Percentiles rank a stretch among this genome's conserved stretches.
phyloP scores from a whole-genome alignment of 2,797 vertebrate genomes.

The Diplodus puntazzo region DNA sequence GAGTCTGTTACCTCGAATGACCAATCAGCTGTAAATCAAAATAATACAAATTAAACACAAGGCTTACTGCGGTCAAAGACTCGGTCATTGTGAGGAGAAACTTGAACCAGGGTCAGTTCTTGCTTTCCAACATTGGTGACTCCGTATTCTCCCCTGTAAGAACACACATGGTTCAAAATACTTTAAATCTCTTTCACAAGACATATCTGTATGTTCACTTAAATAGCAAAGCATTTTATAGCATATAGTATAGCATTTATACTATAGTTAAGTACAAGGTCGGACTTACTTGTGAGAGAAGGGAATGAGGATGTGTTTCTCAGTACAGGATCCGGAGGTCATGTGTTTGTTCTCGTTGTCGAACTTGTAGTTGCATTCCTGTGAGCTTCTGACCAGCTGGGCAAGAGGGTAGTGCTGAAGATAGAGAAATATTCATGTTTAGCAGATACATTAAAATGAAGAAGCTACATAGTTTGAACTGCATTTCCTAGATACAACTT shows the following conservation, averaged over 20 bases:
- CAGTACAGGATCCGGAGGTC: slow-evolving; percentile 89
- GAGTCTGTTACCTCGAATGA: not conserved
- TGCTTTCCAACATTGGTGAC: slow-evolving; percentile 90
- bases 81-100: slow-evolving; percentile 88
- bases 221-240: not conserved
- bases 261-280: not conserved
- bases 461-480: too few species aligned
- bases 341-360: slow-evolving; percentile 91
- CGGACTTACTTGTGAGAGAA: slow-evolving; percentile 90
- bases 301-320: slow-evolving; percentile 93
- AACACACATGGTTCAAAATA: slow-evolving; percentile 25
- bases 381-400: slow-evolving; percentile 90
- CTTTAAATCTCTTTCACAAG: not conserved
- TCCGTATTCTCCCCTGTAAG: slow-evolving; percentile 86
- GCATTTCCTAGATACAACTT: too few species aligned
- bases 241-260: too few species aligned
- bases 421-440: too few species aligned
- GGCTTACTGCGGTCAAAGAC: slow-evolving; percentile 89
- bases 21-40: slow-evolving; percentile 3
- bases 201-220: not conserved
- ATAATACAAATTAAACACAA: not conserved
- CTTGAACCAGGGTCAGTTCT: slow-evolving; percentile 87
- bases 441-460: too few species aligned
- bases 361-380: slow-evolving; percentile 93
- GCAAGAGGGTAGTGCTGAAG: slow-evolving; percentile 88